Evolutionary conservation across 2,888 invertebrate genomes (phyloP).

Genomic region (Lucinisca nassula): DNA sequence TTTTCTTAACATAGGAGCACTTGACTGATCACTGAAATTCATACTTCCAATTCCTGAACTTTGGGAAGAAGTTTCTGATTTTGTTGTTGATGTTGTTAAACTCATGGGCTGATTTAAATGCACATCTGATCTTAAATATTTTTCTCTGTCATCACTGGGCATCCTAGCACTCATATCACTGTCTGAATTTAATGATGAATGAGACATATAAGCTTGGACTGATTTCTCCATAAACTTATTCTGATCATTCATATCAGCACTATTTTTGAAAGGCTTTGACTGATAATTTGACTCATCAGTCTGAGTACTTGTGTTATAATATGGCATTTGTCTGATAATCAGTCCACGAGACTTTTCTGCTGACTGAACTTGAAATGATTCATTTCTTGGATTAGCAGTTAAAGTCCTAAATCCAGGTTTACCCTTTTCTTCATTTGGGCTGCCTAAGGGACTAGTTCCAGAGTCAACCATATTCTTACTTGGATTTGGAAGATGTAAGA

Average conservation of each 20-base stretch:
- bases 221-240: constrained; percentile 41
- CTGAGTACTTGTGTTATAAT: constrained; percentile 86
- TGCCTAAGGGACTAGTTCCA: constrained; percentile 73
- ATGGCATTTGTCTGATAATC: constrained; percentile 82
- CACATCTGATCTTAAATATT: neutral
- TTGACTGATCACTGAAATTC: constrained; percentile 67
- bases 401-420: constrained; percentile 43
- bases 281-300: constrained; percentile 75
- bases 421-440: constrained; percentile 62
- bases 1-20: constrained; percentile 83
- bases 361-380: constrained; percentile 28
- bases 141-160: neutral
- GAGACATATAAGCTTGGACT: constrained; percentile 56
- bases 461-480: constrained; percentile 62
- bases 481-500: constrained; percentile 23
- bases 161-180: neutral
- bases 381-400: constrained; percentile 49
- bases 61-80: constrained; percentile 58
- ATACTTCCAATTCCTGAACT: constrained; percentile 68
- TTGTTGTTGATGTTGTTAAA: constrained; percentile 19
- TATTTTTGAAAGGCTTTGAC: constrained; percentile 33
- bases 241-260: constrained; percentile 69
- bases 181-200: constrained; percentile 46
- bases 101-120: neutral
- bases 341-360: constrained; percentile 59